Evolutionary conservation across 2,888 invertebrate genomes (phyloP).

Genomic region (Drosophila atripex): DNA sequence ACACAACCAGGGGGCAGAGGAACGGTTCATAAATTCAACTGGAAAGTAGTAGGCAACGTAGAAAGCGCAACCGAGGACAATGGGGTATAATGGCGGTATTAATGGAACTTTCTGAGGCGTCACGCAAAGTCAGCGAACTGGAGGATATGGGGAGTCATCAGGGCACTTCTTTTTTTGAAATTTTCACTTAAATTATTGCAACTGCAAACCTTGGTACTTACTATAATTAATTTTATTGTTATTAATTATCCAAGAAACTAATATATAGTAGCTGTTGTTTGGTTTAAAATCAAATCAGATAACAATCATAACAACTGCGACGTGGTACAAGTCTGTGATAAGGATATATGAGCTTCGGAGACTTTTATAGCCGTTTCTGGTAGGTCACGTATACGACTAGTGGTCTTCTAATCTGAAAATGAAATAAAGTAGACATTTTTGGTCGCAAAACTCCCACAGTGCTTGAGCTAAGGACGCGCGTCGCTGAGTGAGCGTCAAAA

Average conservation of each 20-base stretch:
- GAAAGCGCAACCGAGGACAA: slow-evolving; percentile 34
- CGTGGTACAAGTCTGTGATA: neutral
- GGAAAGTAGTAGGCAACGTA: slow-evolving; percentile 46
- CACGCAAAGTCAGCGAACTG: slow-evolving; percentile 3
- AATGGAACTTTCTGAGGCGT: neutral
- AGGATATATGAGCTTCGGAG: neutral
- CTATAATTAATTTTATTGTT: neutral
- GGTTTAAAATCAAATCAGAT: neutral
- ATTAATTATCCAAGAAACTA: neutral
- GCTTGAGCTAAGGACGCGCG: slow-evolving; percentile 11
- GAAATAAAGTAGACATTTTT: slow-evolving; percentile 1
- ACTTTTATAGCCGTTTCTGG: neutral
- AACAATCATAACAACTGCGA: neutral
- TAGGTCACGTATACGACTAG: slow-evolving; percentile 2
- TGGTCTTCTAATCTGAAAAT: neutral
- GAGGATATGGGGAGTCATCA: neutral
- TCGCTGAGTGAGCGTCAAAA: slow-evolving; percentile 28
- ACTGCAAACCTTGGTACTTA: neutral
- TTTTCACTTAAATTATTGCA: neutral
- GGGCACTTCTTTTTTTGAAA: neutral
- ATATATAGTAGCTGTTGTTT: too few species aligned
- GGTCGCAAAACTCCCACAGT: slow-evolving; percentile 20
- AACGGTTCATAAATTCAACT: slow-evolving; percentile 43
- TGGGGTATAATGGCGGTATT: slow-evolving; percentile 14
- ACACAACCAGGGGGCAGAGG: slow-evolving; percentile 15